phyloP scores from a whole-genome alignment of 2,888 invertebrate species.

The Asteroscopus sphinx region DNA sequence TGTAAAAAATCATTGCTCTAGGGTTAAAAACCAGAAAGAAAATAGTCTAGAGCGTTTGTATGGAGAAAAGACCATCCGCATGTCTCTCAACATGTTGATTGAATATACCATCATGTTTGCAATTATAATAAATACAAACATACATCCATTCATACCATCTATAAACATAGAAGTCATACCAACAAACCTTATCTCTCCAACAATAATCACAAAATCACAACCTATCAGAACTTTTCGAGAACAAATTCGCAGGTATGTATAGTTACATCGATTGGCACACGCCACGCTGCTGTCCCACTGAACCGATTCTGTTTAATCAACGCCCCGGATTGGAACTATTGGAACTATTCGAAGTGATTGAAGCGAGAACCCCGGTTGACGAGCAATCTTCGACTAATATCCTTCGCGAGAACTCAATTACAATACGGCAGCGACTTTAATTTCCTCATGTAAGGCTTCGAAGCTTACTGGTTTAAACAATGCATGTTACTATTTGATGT shows the following conservation, averaged over 20 bases:
- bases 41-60: no score
- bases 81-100: no score
- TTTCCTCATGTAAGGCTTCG: constrained; percentile 75
- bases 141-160: no score
- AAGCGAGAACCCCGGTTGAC: constrained; percentile 82
- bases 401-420: constrained; percentile 87
- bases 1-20: no score
- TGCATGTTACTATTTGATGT: constrained; percentile 46
- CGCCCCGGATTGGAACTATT: constrained; percentile 80
- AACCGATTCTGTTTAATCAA: constrained; percentile 88
- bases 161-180: no score
- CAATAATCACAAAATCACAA: neutral
- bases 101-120: no score
- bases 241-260: constrained; percentile 24
- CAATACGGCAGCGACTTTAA: constrained; percentile 79
- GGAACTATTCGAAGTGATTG: constrained; percentile 81
- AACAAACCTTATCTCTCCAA: no score
- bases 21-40: no score
- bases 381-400: constrained; percentile 89
- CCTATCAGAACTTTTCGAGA: neutral
- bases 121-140: no score
- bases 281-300: constrained; percentile 78
- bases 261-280: constrained; percentile 61
- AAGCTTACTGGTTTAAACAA: constrained; percentile 52
- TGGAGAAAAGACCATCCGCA: no score